phyloP scores from a whole-genome alignment of 2,888 invertebrate species.

The Plagodis dolabraria region DNA sequence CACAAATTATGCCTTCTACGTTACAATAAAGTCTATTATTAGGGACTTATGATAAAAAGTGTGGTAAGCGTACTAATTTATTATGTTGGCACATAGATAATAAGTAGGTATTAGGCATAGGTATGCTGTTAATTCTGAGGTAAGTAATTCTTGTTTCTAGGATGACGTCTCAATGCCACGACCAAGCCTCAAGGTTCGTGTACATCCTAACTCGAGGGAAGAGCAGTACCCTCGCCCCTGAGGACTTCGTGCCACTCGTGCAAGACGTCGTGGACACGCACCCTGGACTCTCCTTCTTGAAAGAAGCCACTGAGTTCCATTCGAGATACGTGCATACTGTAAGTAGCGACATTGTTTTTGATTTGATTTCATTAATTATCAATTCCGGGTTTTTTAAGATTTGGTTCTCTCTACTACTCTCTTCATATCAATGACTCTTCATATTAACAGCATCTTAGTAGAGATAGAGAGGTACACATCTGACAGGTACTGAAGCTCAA shows the following conservation, averaged over 20 bases:
- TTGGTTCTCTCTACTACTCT: too few species aligned
- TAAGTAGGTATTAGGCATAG: background rate
- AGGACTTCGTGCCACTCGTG: slow-evolving; percentile 96
- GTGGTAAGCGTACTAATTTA: too few species aligned
- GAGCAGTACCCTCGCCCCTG: slow-evolving; percentile 89
- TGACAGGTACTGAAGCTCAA: too few species aligned
- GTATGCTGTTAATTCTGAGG: background rate
- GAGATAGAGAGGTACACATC: too few species aligned
- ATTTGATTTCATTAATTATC: too few species aligned
- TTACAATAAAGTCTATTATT: too few species aligned
- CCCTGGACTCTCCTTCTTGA: slow-evolving; percentile 98
- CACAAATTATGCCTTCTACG: too few species aligned
- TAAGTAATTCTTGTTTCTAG: slow-evolving; percentile 72
- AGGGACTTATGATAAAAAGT: too few species aligned
- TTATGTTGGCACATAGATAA: too few species aligned
- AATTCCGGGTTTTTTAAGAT: too few species aligned
- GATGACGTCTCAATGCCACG: slow-evolving; percentile 92
- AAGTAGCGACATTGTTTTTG: slow-evolving; percentile 42
- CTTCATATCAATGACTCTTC: too few species aligned
- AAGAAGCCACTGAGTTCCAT: slow-evolving; percentile 99
- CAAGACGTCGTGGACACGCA: slow-evolving; percentile 99
- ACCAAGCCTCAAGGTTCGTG: slow-evolving; percentile 95
- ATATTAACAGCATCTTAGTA: too few species aligned
- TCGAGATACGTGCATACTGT: slow-evolving; percentile 99
- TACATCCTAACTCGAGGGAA: slow-evolving; percentile 92